Percentiles rank a stretch among this genome's conserved stretches.
phyloP scores from a whole-genome alignment of 2,797 vertebrate genomes.

The Xiphorhynchus erythropygius region DNA sequence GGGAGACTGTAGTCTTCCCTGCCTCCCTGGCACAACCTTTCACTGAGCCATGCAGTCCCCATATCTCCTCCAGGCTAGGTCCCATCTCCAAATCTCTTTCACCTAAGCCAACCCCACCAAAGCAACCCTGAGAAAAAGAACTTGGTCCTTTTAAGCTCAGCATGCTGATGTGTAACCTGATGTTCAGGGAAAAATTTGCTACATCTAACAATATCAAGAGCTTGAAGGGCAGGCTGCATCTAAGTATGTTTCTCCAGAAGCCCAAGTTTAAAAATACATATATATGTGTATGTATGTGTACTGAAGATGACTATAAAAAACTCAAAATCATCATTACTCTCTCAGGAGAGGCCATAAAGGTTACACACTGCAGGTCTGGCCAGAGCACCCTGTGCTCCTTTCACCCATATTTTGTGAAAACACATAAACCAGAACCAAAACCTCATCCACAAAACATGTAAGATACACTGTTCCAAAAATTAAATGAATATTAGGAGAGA shows the following conservation, averaged over 20 bases:
- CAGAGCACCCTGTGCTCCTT: neutral
- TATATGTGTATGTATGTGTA: neutral
- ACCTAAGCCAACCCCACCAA: neutral
- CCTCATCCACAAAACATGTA: neutral
- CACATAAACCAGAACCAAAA: neutral
- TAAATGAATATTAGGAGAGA: neutral
- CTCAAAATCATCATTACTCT: neutral
- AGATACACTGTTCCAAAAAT: neutral
- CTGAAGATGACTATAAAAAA: neutral
- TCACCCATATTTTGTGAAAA: neutral
- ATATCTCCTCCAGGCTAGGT: neutral
- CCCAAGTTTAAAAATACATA: neutral
- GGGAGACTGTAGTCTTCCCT: neutral
- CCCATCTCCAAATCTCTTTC: neutral
- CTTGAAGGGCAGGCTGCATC: neutral
- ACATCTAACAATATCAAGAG: neutral
- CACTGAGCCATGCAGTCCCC: neutral
- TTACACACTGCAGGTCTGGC: neutral
- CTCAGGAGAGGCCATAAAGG: neutral
- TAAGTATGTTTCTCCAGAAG: neutral
- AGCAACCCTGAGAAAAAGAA: neutral
- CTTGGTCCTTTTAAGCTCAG: neutral
- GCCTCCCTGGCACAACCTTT: neutral
- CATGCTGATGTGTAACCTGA: neutral
- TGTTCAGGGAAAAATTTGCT: neutral